These are phyloP conservation scores for Sarcophaga subvicina DNA, from an alignment of 2,888 invertebrate genomes.

Conservation along the genomic window DNA sequence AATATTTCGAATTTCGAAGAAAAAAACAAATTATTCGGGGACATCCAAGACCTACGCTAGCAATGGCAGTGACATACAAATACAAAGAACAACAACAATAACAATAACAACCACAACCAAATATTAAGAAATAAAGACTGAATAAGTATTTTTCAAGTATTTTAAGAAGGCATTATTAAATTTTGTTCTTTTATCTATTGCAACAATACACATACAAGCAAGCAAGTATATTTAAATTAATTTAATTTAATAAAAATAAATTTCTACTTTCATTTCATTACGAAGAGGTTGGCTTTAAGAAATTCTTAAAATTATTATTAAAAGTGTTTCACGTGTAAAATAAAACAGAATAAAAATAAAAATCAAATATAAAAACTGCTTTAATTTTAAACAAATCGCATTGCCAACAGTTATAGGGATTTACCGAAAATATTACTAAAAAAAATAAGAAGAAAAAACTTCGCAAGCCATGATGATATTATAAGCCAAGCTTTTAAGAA, in stretches of 20 bases:
- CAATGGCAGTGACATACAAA: constrained; percentile 68
- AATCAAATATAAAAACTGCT: no score
- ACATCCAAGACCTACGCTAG: constrained; percentile 37
- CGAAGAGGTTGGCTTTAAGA: no score
- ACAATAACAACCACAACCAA: not conserved
- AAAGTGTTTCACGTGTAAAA: no score
- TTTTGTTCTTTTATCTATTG: not conserved
- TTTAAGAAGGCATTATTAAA: constrained; percentile 18
- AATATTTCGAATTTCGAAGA: constrained; percentile 2
- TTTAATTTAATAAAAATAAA: not conserved
- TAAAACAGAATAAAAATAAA: no score
- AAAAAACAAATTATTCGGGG: not conserved
- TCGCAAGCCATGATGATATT: no score
- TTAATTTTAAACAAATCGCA: no score
- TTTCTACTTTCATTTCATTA: not conserved
- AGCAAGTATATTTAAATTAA: not conserved
- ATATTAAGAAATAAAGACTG: not conserved
- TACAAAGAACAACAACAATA: not conserved
- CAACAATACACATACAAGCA: not conserved
- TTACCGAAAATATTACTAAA: no score
- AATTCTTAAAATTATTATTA: no score
- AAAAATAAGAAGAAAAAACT: no score
- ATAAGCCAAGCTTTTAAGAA: no score
- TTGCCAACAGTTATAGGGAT: no score
- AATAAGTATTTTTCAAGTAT: constrained; percentile 24